Evolutionary conservation across 2,797 vertebrate genomes (phyloP).

Genomic region (Peromyscus attwateri): DNA sequence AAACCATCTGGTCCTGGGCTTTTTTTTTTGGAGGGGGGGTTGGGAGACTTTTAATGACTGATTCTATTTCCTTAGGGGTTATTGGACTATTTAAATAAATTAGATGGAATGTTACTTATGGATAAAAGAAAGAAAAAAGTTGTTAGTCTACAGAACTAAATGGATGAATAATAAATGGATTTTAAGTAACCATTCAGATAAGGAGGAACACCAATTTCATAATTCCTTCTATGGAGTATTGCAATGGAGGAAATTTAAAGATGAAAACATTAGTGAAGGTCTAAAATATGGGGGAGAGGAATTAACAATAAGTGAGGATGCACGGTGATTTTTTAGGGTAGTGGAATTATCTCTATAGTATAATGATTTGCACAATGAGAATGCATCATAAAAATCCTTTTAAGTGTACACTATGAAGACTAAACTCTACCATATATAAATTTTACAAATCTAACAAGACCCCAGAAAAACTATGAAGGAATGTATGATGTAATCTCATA

Average conservation of each 20-base stretch:
- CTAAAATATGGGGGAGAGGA: neutral
- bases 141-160: neutral
- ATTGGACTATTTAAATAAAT: neutral
- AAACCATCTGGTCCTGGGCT: neutral
- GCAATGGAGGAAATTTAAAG: neutral
- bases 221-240: conserved; percentile 3
- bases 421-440: neutral
- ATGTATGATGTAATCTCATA: neutral
- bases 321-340: neutral
- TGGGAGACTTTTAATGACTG: no score
- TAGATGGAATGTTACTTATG: neutral
- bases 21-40: no score
- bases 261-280: neutral
- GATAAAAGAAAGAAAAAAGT: neutral
- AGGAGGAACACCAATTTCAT: neutral
- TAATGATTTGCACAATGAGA: neutral
- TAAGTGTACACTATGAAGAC: neutral
- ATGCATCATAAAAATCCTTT: neutral
- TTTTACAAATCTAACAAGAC: neutral
- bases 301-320: neutral
- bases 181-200: neutral
- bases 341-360: neutral
- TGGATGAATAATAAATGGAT: neutral
- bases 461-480: neutral
- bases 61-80: no score